Percentiles rank a stretch among this genome's conserved stretches.
Evolutionary conservation across 2,113 vertebrate genomes (phyloP).

Genomic region (Fukomys damarensis): DNA sequence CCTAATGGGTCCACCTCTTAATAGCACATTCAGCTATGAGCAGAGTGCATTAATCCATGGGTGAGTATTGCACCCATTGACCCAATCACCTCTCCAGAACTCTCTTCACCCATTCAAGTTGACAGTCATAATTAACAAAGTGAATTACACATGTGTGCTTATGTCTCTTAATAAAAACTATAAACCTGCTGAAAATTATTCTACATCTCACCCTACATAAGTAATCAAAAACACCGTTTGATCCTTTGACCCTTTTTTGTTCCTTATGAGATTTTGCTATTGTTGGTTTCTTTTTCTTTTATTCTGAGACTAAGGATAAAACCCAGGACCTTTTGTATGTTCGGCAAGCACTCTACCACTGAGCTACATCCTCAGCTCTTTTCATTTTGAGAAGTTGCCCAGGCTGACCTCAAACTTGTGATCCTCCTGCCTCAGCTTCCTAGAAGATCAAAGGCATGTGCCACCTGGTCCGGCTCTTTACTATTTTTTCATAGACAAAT

Average conservation of each 20-base stretch:
- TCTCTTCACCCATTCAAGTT: not conserved
- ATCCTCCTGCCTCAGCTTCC: not conserved
- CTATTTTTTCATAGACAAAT: not conserved
- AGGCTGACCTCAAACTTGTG: not conserved
- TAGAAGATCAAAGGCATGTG: not conserved
- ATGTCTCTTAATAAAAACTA: not conserved
- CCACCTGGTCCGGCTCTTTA: not conserved
- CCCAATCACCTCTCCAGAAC: not conserved
- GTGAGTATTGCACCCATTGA: too few relatives aligned
- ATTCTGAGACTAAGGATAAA: not conserved
- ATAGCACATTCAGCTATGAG: not conserved
- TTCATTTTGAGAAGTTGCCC: not conserved
- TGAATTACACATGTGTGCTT: not conserved
- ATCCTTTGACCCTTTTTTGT: fast-evolving
- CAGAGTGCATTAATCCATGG: fast-evolving
- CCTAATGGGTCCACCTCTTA: not conserved
- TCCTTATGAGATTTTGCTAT: not conserved
- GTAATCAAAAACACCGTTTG: not conserved
- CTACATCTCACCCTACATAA: not conserved
- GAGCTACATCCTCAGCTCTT: not conserved
- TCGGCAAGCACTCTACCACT: not conserved
- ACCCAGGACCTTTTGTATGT: not conserved
- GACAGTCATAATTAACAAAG: not conserved
- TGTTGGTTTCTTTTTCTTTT: not conserved
- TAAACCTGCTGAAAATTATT: not conserved